These are phyloP conservation scores for Drosophila miranda DNA, from an alignment of 1,140 invertebrate genomes.

Conservation along the genomic window DNA sequence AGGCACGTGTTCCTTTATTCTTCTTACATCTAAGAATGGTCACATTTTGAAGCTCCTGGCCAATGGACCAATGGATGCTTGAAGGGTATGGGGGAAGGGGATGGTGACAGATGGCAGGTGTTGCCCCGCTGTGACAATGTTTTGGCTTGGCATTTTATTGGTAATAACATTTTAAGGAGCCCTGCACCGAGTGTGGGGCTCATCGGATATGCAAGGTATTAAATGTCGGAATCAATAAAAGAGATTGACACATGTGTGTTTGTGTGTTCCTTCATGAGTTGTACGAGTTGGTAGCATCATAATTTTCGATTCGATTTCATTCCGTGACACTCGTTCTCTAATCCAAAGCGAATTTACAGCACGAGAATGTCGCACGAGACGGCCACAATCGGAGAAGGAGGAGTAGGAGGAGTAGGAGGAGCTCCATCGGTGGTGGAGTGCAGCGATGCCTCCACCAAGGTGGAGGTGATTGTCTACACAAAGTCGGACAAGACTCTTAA, in stretches of 20 bases:
- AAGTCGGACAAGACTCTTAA: constrained; percentile 81
- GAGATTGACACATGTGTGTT: constrained; percentile 66
- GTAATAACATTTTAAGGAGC: constrained; percentile 79
- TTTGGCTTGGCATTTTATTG: constrained; percentile 58
- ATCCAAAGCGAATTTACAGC: constrained; percentile 32
- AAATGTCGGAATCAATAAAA: constrained; percentile 80
- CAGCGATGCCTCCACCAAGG: constrained; percentile 61
- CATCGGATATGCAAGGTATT: constrained; percentile 52
- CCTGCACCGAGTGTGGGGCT: constrained; percentile 57
- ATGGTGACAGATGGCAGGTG: constrained; percentile 53
- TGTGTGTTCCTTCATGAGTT: constrained; percentile 17
- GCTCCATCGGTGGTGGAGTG: constrained; percentile 6
- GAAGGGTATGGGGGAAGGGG: no score
- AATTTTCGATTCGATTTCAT: constrained; percentile 37
- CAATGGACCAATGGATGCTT: no score
- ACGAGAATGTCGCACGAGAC: constrained; percentile 66
- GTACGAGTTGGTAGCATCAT: constrained; percentile 58
- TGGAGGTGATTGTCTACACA: constrained; percentile 76
- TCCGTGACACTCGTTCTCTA: constrained; percentile 3
- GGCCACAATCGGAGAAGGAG: not conserved
- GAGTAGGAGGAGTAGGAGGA: not conserved
- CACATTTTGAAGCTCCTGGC: no score
- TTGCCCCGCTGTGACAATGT: constrained; percentile 22
- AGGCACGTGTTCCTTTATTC: no score
- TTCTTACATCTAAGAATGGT: no score